Conservation (phyloP, 1,140 invertebrate genomes). For the Linepithema humile region DNA sequence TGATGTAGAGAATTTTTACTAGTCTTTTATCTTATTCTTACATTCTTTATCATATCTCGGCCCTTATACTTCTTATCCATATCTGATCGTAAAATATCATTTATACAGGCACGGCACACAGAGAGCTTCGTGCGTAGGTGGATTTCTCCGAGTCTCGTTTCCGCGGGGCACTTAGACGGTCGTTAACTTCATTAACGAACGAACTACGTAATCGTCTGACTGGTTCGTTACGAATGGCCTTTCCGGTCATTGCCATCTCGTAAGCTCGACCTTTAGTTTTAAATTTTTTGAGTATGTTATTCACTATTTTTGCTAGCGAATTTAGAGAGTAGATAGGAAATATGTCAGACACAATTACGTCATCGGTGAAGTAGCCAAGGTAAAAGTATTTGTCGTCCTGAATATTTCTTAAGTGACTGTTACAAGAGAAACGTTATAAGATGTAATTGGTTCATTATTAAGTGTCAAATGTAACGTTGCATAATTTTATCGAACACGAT, state of each 20-base stretch:
- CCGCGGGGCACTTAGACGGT: constrained; percentile 74
- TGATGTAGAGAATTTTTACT: background rate
- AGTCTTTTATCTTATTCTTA: constrained; percentile 9
- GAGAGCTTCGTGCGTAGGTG: constrained; percentile 55
- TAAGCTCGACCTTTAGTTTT: constrained; percentile 5
- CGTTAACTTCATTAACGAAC: constrained; percentile 81
- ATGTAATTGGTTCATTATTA: background rate
- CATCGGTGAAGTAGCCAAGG: background rate
- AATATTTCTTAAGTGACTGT: background rate
- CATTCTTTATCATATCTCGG: background rate
- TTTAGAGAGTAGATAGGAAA: background rate
- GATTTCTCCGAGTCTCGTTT: constrained; percentile 64
- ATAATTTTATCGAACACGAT: background rate
- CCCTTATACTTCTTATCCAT: background rate
- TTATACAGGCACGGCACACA: constrained; percentile 19
- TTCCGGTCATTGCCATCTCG: constrained; percentile 5
- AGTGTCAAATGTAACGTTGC: background rate
- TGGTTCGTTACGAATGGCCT: constrained; percentile 50
- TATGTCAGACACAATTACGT: background rate
- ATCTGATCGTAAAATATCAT: constrained; percentile 34
- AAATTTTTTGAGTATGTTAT: background rate
- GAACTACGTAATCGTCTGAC: constrained; percentile 71
- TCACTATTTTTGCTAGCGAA: background rate
- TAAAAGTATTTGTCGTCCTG: background rate
- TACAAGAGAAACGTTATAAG: background rate